These are phyloP conservation scores for Lycorma delicatula DNA, from an alignment of 1,140 invertebrate species.

Conservation along the genomic window DNA sequence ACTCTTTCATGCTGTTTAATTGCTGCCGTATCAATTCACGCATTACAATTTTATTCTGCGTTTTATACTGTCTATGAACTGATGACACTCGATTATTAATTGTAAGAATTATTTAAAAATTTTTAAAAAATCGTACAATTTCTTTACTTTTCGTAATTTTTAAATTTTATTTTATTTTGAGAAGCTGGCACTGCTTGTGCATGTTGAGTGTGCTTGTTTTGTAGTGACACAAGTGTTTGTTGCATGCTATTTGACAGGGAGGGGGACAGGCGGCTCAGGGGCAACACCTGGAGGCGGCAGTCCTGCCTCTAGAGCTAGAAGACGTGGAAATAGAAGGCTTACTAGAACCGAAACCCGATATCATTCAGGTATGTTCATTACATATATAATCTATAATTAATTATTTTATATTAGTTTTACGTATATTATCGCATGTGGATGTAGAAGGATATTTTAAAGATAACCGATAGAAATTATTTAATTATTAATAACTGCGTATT, in stretches of 20 bases:
- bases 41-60: no score
- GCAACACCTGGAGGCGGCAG: slow-evolving; percentile 45
- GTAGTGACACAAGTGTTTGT: slow-evolving; percentile 4
- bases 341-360: slow-evolving; percentile 92
- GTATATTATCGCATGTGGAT: no score
- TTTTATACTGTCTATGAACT: no score
- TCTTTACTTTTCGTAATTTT: slow-evolving; percentile 6
- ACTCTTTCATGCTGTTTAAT: no score
- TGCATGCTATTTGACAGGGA: slow-evolving; percentile 2
- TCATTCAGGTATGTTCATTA: slow-evolving; percentile 75
- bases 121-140: neutral
- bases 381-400: no score
- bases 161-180: slow-evolving; percentile 31
- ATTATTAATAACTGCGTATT: no score
- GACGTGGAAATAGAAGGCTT: slow-evolving; percentile 75
- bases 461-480: no score
- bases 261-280: slow-evolving; percentile 37
- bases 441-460: no score
- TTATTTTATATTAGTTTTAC: no score
- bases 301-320: slow-evolving; percentile 49
- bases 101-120: no score
- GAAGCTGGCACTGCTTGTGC: slow-evolving; percentile 27
- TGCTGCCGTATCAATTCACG: no score
- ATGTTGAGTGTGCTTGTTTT: slow-evolving; percentile 16
- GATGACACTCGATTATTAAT: no score